phyloP scores from a whole-genome alignment of 2,797 vertebrate genomes.

The Ciconia nigra region DNA sequence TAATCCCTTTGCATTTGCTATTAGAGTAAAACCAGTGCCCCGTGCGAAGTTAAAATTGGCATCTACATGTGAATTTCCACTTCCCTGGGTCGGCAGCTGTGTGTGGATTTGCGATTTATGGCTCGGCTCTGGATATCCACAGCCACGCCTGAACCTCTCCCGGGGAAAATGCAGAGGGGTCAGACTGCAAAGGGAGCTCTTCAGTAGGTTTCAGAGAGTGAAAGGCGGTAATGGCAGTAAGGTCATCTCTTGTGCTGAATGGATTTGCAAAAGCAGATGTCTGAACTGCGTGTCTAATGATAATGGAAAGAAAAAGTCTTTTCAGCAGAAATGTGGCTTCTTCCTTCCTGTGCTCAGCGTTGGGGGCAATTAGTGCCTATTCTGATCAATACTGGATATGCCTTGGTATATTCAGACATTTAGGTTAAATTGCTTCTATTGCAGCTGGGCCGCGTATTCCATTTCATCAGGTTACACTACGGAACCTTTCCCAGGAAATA shows the following conservation, averaged over 20 bases:
- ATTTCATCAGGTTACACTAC: no score
- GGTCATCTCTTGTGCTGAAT: neutral
- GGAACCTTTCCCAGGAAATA: neutral
- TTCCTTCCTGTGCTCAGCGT: neutral
- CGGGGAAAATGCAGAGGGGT: neutral
- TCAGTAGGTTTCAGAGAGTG: accelerated
- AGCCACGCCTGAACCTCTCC: no score
- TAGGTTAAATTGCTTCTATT: neutral
- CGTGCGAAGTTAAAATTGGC: no score
- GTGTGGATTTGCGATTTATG: neutral
- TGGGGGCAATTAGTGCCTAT: neutral
- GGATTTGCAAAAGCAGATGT: neutral
- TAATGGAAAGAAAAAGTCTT: neutral
- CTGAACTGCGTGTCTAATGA: neutral
- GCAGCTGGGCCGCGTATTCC: neutral
- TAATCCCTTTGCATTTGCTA: neutral
- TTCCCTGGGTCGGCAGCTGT: neutral
- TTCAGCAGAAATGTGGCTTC: neutral
- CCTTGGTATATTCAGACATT: neutral
- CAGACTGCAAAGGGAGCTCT: neutral
- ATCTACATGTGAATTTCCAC: neutral
- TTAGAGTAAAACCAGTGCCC: neutral
- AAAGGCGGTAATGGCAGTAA: neutral
- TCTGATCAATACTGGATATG: neutral
- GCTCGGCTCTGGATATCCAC: accelerated